These are phyloP conservation scores for Lates calcarifer DNA, from an alignment of 2,113 vertebrate genomes.

Conservation along the genomic window DNA sequence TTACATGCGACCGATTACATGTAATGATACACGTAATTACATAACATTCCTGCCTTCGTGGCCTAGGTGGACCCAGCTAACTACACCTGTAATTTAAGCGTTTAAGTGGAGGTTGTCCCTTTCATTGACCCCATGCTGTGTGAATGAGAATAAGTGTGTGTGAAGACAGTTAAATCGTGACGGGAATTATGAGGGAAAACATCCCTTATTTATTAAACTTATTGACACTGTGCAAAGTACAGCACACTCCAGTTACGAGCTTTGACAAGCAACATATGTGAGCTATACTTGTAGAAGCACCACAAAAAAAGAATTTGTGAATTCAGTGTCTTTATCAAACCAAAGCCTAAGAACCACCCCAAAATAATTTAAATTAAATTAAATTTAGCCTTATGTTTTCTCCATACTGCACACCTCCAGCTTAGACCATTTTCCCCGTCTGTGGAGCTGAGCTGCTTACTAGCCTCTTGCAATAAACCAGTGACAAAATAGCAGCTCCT, in stretches of 20 bases:
- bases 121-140: conserved; percentile 15
- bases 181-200: not conserved
- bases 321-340: not conserved
- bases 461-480: conserved; percentile 75
- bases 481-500: conserved; percentile 81
- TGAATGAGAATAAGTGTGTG: not conserved
- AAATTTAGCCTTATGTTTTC: not conserved
- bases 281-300: not conserved
- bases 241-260: not conserved
- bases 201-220: not conserved
- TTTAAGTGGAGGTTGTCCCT: not conserved
- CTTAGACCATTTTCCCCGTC: conserved; percentile 13
- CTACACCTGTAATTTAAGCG: conserved; percentile 45
- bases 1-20: not conserved
- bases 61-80: not conserved
- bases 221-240: not conserved
- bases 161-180: not conserved
- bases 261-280: not conserved
- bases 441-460: conserved; percentile 41
- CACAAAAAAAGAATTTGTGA: not conserved
- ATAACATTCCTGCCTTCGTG: conserved; percentile 32
- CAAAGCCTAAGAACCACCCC: not conserved
- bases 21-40: conserved; percentile 56
- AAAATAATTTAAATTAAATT: not conserved
- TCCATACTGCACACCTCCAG: not conserved